A percentile compares a stretch with the other conserved stretches of the same genome.
Evolutionary conservation across 2,113 vertebrate species (phyloP).

Genomic region (Perccottus glenii): DNA sequence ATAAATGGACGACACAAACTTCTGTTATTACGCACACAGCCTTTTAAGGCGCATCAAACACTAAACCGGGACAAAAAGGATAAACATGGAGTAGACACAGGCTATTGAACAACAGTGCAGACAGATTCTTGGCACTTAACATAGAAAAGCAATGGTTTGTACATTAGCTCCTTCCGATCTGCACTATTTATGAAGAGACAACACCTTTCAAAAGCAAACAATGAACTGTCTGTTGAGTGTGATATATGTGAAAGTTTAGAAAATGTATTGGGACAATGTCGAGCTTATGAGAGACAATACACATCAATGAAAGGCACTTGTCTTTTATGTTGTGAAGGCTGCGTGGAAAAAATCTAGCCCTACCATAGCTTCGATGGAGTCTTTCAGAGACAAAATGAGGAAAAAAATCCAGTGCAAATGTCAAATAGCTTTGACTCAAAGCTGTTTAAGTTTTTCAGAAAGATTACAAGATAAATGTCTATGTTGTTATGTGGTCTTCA

Average conservation of each 20-base stretch:
- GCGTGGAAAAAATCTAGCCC: slow-evolving; percentile 6
- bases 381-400: background rate
- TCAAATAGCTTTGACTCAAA: background rate
- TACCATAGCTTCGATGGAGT: background rate
- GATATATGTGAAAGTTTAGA: background rate
- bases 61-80: background rate
- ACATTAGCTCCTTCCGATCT: too few relatives aligned
- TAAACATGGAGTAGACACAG: background rate
- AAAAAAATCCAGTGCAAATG: background rate
- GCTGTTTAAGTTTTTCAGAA: too few relatives aligned
- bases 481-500: too few relatives aligned
- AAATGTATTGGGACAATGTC: background rate
- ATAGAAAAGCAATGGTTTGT: background rate
- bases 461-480: too few relatives aligned
- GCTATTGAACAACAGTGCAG: background rate
- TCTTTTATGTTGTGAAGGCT: slow-evolving; percentile 34
- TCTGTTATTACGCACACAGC: background rate
- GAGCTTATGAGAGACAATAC: background rate
- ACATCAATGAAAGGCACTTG: slow-evolving; percentile 61
- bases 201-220: background rate
- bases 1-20: slow-evolving; percentile 12
- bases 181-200: too few relatives aligned
- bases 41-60: background rate
- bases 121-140: slow-evolving; percentile 1
- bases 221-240: background rate